Percentiles rank a stretch among this genome's conserved stretches.
These are phyloP conservation scores for Heterotilapia buettikoferi DNA, from an alignment of 2,113 vertebrate species.

Conservation along the genomic window DNA sequence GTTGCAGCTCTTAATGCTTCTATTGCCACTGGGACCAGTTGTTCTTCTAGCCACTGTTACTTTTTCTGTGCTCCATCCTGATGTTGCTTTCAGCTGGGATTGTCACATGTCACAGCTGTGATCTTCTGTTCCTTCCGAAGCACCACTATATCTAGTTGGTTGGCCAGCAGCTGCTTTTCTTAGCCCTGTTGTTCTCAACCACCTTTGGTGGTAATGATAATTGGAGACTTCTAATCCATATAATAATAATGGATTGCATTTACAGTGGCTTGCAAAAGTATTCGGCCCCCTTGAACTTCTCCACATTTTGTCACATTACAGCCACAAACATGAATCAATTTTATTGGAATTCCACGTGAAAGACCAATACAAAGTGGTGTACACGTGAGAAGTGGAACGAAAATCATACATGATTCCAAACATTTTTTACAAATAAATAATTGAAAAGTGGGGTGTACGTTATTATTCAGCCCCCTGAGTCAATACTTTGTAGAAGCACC, in stretches of 20 bases:
- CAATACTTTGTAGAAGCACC: neutral
- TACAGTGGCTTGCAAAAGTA: neutral
- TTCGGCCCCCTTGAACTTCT: neutral
- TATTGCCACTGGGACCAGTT: neutral
- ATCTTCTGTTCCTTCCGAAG: neutral
- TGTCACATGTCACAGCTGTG: neutral
- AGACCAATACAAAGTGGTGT: fast-evolving
- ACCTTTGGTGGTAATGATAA: neutral
- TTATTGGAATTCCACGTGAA: neutral
- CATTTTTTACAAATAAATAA: neutral
- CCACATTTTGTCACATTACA: neutral
- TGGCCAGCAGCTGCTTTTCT: neutral
- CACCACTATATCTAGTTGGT: neutral
- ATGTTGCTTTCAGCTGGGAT: neutral
- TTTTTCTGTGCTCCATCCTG: neutral
- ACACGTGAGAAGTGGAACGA: fast-evolving
- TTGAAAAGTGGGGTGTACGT: neutral
- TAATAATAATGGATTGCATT: neutral
- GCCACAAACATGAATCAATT: neutral
- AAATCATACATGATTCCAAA: neutral
- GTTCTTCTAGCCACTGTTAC: neutral
- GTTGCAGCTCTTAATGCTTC: neutral
- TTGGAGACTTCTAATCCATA: neutral
- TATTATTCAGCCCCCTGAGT: neutral
- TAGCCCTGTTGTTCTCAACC: neutral